Base-by-base conservation (phyloP, 2,797 vertebrate species). In the Acanthurus tractus region DNA sequence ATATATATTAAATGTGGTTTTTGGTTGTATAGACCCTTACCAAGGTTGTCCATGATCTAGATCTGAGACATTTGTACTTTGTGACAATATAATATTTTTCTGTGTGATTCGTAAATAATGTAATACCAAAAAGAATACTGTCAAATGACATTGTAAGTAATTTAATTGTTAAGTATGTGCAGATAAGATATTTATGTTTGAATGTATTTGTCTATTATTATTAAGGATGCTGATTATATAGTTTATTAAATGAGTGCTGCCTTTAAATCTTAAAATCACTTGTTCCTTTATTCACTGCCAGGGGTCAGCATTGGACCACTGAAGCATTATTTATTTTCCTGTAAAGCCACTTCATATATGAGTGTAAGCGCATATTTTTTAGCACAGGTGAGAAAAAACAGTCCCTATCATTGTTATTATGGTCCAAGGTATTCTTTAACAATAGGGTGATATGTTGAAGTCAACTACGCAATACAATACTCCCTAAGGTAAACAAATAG, bases 221-320 rank as follows among this genome's bases (percentile, higher is more conserved):
- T 77, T 76, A 68, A 18, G 12, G 61, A 17, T 71, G 20, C 1
- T 17, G 49, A 48, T 63, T 34, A 76, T 48, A 62, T 29, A 45
- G 1, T 29, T 5, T 44, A 69, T 61, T 58, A 58, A 68, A 64
- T 14, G 23, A 55, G 34, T 50, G 4, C 38, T 49, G 4, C 23
- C 9, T 44, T 36, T 75, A n/a, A 52, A 22, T 29, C 42, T 34
- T 29, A 4, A 29, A 29, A 29, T 29, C 25, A 29, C 52, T 48
- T 78, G 48, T 79, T 14, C 42, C 49, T 55, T 13, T 12, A 63
- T 11, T 25, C 15, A 22, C 70, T 45, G 54, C 55, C 79, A 94
- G 93, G 81, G 88, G 93, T 89, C 90, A 91, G 91, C 79, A 62
- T 90, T 85, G 73, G 45, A 76, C 73, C 58, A 64, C 75, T 54